A percentile compares a stretch with the other conserved stretches of the same genome.
phyloP scores from a whole-genome alignment of 2,113 vertebrate genomes.

The Bos javanicus region DNA sequence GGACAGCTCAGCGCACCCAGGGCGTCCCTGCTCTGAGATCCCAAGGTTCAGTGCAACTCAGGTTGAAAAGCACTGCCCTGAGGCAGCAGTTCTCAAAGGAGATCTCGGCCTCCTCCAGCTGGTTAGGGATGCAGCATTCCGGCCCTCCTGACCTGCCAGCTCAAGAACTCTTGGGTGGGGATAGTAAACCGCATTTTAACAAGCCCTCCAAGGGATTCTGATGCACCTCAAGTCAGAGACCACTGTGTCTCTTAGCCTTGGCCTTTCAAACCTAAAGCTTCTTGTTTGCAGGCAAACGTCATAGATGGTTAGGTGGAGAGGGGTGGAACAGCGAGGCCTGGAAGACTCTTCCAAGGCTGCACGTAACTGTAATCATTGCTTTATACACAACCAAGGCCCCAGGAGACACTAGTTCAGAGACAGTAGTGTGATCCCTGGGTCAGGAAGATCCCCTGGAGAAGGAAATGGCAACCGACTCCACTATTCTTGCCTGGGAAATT shows the following conservation, averaged over 20 bases:
- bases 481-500: neutral
- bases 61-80: neutral
- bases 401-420: neutral
- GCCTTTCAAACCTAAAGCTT: neutral
- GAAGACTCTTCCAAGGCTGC: neutral
- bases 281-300: neutral
- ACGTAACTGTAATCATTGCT: neutral
- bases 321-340: neutral
- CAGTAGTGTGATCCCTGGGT: neutral
- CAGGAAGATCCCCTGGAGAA: neutral
- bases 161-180: neutral
- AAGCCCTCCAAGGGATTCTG: neutral
- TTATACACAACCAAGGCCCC: neutral
- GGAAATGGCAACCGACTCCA: neutral
- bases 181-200: neutral
- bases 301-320: neutral
- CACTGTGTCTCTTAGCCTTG: neutral
- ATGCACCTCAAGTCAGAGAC: neutral
- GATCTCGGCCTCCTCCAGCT: too few species aligned
- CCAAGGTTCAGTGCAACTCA: neutral
- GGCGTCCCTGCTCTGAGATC: neutral
- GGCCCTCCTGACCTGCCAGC: neutral
- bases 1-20: rapidly evolving
- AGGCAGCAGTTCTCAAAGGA: neutral
- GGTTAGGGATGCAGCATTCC: neutral